Evolutionary conservation across 1,140 invertebrate genomes (phyloP).

Genomic region (Pectinophora gossypiella): DNA sequence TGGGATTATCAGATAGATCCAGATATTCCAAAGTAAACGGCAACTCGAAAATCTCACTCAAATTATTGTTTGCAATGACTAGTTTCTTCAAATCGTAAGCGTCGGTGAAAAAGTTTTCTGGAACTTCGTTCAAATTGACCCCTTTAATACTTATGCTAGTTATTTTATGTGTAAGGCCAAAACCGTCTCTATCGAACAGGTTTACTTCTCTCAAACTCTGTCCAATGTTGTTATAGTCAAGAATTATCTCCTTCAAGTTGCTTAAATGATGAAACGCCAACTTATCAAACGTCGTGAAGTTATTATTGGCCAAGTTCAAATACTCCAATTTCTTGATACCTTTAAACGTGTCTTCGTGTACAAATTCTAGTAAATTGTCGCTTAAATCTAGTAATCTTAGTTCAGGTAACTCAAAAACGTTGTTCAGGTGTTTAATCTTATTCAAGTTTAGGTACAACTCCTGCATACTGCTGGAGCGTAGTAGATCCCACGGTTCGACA

Average conservation of each 20-base stretch:
- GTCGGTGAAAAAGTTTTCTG: conserved; percentile 58
- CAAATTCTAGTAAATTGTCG: conserved; percentile 63
- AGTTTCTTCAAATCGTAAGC: conserved; percentile 55
- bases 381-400: conserved; percentile 74
- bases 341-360: conserved; percentile 66
- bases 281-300: conserved; percentile 57
- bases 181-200: conserved; percentile 51
- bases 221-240: conserved; percentile 64
- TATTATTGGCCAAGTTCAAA: conserved; percentile 75
- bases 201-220: conserved; percentile 34
- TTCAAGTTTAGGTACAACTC: conserved; percentile 61
- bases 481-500: conserved; percentile 27
- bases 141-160: conserved; percentile 47
- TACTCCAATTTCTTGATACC: conserved; percentile 63
- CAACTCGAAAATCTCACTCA: conserved; percentile 51
- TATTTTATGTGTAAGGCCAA: conserved; percentile 54
- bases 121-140: conserved; percentile 42
- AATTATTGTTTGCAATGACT: conserved; percentile 51
- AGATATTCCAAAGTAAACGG: conserved; percentile 63
- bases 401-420: conserved; percentile 50
- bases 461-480: conserved; percentile 33
- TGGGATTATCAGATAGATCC: conserved; percentile 65
- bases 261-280: conserved; percentile 63
- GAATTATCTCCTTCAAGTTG: conserved; percentile 62
- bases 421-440: conserved; percentile 52